These are phyloP conservation scores for Thalpophila matura DNA, from an alignment of 2,888 invertebrate species.

Conservation along the genomic window DNA sequence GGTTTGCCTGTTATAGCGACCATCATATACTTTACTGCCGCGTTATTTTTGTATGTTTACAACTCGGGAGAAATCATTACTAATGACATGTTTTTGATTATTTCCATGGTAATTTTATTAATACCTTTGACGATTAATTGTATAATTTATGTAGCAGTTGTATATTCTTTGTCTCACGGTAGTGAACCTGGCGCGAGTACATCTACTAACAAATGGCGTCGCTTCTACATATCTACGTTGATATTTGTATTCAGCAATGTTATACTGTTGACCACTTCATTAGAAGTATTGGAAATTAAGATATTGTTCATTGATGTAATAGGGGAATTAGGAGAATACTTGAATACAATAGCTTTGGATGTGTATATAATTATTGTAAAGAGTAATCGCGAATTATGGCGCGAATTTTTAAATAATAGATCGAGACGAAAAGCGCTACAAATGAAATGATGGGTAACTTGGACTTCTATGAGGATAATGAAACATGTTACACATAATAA, in stretches of 20 bases:
- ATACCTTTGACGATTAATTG: slow-evolving; percentile 24
- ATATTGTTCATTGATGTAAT: slow-evolving; percentile 13
- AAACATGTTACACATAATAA: no score
- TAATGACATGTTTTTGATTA: background rate
- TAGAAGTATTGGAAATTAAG: slow-evolving; percentile 15
- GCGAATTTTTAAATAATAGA: slow-evolving; percentile 10
- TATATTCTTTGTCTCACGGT: slow-evolving; percentile 8
- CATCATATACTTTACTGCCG: slow-evolving; percentile 6
- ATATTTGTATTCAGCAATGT: slow-evolving; percentile 32
- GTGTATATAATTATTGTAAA: slow-evolving; percentile 19
- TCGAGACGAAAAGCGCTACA: background rate
- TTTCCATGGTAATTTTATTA: slow-evolving; percentile 9
- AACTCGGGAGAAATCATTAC: slow-evolving; percentile 8
- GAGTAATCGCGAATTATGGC: slow-evolving; percentile 19
- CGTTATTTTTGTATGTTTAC: background rate
- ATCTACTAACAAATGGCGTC: background rate
- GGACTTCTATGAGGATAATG: no score
- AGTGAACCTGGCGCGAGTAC: background rate
- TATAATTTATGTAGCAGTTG: slow-evolving; percentile 24
- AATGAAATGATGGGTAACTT: background rate
- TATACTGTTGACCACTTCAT: slow-evolving; percentile 4
- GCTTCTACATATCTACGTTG: slow-evolving; percentile 23
- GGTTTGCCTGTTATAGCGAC: slow-evolving; percentile 11
- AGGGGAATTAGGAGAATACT: slow-evolving; percentile 18
- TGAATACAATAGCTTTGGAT: slow-evolving; percentile 28